Percentiles rank a stretch among this genome's conserved stretches.
phyloP scores from a whole-genome alignment of 2,888 invertebrate species.

The Phyllotreta striolata region DNA sequence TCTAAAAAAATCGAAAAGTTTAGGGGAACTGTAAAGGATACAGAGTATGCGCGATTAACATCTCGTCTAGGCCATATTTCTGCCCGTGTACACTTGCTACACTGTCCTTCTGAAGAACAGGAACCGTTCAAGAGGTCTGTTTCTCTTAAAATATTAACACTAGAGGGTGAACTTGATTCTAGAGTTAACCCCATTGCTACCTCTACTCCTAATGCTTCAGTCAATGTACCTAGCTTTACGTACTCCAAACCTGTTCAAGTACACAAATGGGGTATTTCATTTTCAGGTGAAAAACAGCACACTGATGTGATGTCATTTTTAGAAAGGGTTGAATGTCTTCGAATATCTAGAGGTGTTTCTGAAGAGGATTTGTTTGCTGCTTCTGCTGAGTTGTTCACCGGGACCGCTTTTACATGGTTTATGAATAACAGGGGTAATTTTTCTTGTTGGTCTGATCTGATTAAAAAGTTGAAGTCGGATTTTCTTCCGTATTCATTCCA shows the following conservation, averaged over 20 bases:
- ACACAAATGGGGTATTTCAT: conserved; percentile 13
- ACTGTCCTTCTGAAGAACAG: too few species aligned
- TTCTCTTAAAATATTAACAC: conserved; percentile 1
- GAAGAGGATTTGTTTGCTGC: conserved; percentile 16
- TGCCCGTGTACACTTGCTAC: too few species aligned
- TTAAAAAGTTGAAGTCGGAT: conserved; percentile 18
- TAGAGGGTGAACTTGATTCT: conserved; percentile 21
- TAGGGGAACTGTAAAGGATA: too few species aligned
- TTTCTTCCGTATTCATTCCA: conserved; percentile 18
- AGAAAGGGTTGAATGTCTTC: conserved; percentile 16
- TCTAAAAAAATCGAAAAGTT: too few species aligned
- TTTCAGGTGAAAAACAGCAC: conserved; percentile 5
- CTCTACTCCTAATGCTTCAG: conserved; percentile 15
- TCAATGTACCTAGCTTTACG: conserved; percentile 8
- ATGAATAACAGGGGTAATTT: conserved; percentile 16
- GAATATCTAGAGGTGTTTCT: conserved; percentile 4
- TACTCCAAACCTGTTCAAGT: conserved; percentile 13
- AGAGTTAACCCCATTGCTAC: conserved; percentile 1
- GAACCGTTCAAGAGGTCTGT: too few species aligned
- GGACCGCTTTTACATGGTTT: conserved; percentile 16
- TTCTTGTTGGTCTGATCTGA: conserved; percentile 2
- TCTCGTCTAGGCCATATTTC: too few species aligned
- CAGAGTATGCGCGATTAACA: too few species aligned
- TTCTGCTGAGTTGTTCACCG: conserved; percentile 15
- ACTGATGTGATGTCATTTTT: conserved; percentile 6